phyloP scores from a whole-genome alignment of 2,888 invertebrate genomes.

The Axea sp. region DNA sequence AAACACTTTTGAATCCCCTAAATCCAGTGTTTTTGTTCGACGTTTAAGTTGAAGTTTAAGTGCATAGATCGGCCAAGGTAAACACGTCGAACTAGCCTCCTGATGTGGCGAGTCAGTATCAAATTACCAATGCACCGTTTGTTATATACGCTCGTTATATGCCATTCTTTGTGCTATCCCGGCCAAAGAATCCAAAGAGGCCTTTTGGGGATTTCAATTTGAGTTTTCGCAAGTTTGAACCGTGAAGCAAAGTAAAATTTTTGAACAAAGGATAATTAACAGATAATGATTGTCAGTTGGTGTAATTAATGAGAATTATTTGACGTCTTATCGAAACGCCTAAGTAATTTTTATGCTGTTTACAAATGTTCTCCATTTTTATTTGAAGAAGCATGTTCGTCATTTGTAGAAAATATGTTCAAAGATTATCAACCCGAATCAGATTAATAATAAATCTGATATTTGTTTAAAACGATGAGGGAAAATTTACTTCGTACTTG shows the following conservation, averaged over 20 bases:
- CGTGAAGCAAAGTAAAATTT: not conserved
- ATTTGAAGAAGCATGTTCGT: too few species aligned
- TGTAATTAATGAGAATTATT: not conserved
- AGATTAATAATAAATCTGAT: too few species aligned
- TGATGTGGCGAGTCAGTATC: slow-evolving; percentile 15
- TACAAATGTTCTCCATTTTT: too few species aligned
- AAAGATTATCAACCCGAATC: too few species aligned
- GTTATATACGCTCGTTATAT: slow-evolving; percentile 15
- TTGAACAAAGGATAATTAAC: too few species aligned
- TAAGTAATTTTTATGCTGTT: too few species aligned
- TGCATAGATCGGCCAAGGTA: slow-evolving; percentile 42
- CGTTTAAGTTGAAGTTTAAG: slow-evolving; percentile 9
- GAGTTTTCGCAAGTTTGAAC: not conserved
- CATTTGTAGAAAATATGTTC: too few species aligned
- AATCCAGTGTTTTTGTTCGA: slow-evolving; percentile 7
- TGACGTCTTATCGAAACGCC: too few species aligned
- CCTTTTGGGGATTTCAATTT: not conserved
- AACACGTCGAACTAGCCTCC: slow-evolving; percentile 33
- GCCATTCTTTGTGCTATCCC: not conserved
- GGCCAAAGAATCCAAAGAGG: not conserved
- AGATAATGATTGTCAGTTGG: not conserved
- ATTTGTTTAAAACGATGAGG: too few species aligned
- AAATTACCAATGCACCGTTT: slow-evolving; percentile 32
- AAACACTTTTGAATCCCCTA: too few species aligned
- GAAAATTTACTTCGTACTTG: too few species aligned